A percentile compares a stretch with the other conserved stretches of the same genome.
These are phyloP conservation scores for Amblyjoppa fuscipennis DNA, from an alignment of 2,888 invertebrate genomes.

Conservation along the genomic window DNA sequence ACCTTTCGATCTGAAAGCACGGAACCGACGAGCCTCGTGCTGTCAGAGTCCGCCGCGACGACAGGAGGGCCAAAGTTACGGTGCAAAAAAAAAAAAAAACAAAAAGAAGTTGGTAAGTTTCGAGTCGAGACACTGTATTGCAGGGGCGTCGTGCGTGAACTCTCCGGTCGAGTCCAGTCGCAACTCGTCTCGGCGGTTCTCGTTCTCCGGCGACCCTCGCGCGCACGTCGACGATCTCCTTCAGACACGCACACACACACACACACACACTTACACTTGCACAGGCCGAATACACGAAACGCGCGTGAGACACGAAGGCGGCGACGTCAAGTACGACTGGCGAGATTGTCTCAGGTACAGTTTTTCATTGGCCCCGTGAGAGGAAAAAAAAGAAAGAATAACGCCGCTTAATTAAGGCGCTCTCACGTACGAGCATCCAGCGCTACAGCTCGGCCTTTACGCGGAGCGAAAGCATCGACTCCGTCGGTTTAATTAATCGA, in stretches of 20 bases:
- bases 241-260: background rate
- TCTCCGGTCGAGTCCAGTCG: slow-evolving; percentile 13
- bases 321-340: slow-evolving; percentile 10
- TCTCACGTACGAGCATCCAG: background rate
- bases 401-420: slow-evolving; percentile 1
- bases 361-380: slow-evolving; percentile 8
- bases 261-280: background rate
- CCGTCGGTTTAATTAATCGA: background rate
- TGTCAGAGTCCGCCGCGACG: background rate
- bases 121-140: slow-evolving; percentile 5
- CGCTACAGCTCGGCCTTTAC: background rate
- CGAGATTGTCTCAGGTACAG: slow-evolving; percentile 33
- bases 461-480: background rate
- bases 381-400: background rate
- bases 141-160: slow-evolving; percentile 31
- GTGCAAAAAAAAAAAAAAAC: background rate
- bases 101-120: background rate
- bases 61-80: background rate
- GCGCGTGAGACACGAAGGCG: slow-evolving; percentile 4
- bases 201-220: slow-evolving; percentile 6
- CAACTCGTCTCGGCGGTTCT: slow-evolving; percentile 22
- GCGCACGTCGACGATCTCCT: background rate
- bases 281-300: background rate
- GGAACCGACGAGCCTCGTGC: background rate
- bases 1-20: background rate